Conservation (phyloP, 2,797 vertebrate species). For the Pteropus rufus region DNA sequence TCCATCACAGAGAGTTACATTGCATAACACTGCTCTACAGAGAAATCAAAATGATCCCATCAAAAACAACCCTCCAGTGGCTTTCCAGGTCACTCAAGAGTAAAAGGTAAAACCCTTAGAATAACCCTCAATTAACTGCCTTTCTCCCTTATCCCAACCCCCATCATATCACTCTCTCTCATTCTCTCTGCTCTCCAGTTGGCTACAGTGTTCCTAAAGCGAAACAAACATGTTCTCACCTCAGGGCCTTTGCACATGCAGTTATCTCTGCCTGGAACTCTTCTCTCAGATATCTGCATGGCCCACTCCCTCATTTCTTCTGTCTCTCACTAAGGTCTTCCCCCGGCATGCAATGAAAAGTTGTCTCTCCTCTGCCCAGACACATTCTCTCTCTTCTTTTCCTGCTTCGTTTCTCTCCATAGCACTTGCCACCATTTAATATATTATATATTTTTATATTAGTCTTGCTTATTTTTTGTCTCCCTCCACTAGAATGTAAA, state of each 20-base stretch:
- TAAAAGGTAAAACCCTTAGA: neutral
- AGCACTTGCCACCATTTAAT: neutral
- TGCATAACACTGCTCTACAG: neutral
- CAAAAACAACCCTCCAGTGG: neutral
- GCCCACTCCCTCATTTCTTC: neutral
- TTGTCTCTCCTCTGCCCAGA: neutral
- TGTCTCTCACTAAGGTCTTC: neutral
- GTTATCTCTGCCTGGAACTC: neutral
- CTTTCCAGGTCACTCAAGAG: neutral
- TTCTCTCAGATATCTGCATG: neutral
- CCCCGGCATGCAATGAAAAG: neutral
- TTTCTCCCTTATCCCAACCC: fast-evolving
- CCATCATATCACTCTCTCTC: neutral
- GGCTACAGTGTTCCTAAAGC: neutral
- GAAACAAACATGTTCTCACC: neutral
- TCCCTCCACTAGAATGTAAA: neutral
- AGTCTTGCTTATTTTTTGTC: neutral
- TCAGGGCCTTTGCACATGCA: neutral
- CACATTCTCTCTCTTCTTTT: neutral
- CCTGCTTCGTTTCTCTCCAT: neutral
- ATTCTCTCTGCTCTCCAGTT: neutral
- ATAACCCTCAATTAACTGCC: neutral
- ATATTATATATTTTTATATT: neutral
- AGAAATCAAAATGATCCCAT: neutral
- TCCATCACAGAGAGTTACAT: neutral